Evolutionary conservation across 2,113 vertebrate species (phyloP).

Genomic region (Upupa epops): DNA sequence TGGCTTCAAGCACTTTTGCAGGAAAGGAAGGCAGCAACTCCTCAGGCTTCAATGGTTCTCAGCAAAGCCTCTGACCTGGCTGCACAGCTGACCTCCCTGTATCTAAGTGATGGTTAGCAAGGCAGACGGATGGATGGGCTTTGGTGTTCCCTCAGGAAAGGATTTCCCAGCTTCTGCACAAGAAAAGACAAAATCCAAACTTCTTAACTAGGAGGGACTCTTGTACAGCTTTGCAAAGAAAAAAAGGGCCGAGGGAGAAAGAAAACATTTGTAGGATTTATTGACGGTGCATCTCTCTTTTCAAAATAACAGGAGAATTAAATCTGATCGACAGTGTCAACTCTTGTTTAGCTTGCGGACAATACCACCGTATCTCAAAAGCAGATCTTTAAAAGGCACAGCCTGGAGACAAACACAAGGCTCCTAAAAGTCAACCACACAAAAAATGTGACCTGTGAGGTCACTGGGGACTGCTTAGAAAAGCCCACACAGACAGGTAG

Average conservation of each 20-base stretch:
- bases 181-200: background rate
- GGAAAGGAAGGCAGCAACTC: conserved; percentile 39
- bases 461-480: background rate
- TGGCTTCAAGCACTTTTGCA: conserved; percentile 30
- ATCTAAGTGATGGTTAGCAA: background rate
- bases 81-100: background rate
- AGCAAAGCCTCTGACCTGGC: background rate
- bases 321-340: background rate
- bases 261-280: background rate
- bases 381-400: background rate
- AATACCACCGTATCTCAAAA: background rate
- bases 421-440: background rate
- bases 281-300: background rate
- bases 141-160: background rate
- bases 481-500: background rate
- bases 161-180: background rate
- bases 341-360: background rate
- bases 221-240: background rate
- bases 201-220: background rate
- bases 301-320: background rate
- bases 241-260: background rate
- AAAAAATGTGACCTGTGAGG: background rate
- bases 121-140: background rate
- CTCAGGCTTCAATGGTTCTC: background rate
- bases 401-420: background rate